Evolutionary conservation across 2,888 invertebrate genomes (phyloP).

Genomic region (Abscondita cerata): DNA sequence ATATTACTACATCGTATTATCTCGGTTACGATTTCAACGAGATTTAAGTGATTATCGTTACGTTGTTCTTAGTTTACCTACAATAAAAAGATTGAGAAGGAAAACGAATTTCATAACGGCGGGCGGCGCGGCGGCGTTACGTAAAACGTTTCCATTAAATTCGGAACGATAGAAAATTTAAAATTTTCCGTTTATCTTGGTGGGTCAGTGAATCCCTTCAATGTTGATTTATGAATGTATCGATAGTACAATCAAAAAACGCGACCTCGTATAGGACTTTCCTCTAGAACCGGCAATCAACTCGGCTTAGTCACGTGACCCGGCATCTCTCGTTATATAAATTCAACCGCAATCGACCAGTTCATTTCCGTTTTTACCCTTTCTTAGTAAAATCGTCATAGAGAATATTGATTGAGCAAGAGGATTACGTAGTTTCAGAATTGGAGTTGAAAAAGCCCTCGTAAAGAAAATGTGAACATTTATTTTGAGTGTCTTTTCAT

Average conservation of each 20-base stretch:
- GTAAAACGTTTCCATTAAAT: background rate
- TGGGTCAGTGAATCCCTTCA: constrained; percentile 31
- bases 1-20: too few species aligned
- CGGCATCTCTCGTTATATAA: constrained; percentile 35
- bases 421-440: constrained; percentile 31
- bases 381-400: constrained; percentile 14
- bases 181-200: constrained; percentile 31
- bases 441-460: constrained; percentile 35
- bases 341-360: constrained; percentile 37
- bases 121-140: too few species aligned
- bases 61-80: too few species aligned
- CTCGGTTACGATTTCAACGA: too few species aligned
- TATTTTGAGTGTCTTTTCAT: constrained; percentile 35
- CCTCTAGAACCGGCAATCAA: constrained; percentile 33
- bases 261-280: constrained; percentile 32
- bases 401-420: constrained; percentile 20
- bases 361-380: constrained; percentile 22
- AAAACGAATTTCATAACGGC: too few species aligned
- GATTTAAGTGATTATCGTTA: too few species aligned
- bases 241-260: constrained; percentile 36
- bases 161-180: constrained; percentile 21
- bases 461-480: constrained; percentile 35
- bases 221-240: constrained; percentile 41
- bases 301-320: constrained; percentile 36
- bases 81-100: too few species aligned